These are phyloP conservation scores for Karalla daura DNA, from an alignment of 2,797 vertebrate genomes.

Conservation along the genomic window DNA sequence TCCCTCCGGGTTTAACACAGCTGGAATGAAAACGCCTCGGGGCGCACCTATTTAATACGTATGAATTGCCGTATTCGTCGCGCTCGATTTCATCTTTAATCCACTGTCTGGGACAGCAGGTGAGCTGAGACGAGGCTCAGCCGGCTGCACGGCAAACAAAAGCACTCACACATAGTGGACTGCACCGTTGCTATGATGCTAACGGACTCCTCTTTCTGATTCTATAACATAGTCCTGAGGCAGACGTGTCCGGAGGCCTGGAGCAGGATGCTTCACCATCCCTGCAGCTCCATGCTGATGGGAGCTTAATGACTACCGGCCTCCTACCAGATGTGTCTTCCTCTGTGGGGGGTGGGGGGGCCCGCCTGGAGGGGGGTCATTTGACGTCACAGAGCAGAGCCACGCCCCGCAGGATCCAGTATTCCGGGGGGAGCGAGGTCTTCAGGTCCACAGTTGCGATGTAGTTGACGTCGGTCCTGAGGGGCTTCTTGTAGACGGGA, in stretches of 20 bases:
- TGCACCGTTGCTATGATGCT: too few species aligned
- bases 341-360: background rate
- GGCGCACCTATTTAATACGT: background rate
- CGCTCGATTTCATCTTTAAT: background rate
- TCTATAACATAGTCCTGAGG: too few species aligned
- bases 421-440: constrained; percentile 86
- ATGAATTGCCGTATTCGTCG: background rate
- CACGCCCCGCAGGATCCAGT: constrained; percentile 94
- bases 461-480: constrained; percentile 91
- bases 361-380: too few species aligned
- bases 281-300: background rate
- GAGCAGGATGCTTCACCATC: background rate
- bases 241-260: background rate
- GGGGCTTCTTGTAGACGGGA: constrained; percentile 94
- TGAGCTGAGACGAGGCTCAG: too few species aligned
- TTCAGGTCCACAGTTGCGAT: constrained; percentile 90
- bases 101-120: background rate
- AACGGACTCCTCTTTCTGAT: too few species aligned
- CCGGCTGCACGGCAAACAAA: too few species aligned
- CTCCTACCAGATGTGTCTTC: background rate
- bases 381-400: constrained; percentile 96
- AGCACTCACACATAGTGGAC: too few species aligned
- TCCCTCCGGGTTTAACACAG: too few species aligned
- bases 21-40: background rate
- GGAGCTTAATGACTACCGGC: background rate